phyloP scores from a whole-genome alignment of 2,888 invertebrate genomes.

The Germaria angustata region DNA sequence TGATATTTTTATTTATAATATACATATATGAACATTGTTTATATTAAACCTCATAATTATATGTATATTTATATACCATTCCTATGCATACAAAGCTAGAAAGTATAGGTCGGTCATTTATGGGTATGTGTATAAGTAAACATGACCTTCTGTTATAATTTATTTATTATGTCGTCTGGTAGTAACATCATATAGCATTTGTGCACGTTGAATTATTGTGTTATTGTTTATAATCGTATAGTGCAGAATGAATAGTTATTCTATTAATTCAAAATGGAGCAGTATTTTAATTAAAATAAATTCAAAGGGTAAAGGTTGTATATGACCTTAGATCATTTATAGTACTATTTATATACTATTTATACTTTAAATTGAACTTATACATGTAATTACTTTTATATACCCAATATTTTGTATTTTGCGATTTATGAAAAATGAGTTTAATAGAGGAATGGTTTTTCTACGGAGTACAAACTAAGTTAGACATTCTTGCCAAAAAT shows the following conservation, averaged over 20 bases:
- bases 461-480: too few relatives aligned
- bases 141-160: conserved; percentile 62
- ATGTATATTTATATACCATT: not conserved
- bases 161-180: conserved; percentile 44
- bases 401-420: too few relatives aligned
- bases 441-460: too few relatives aligned
- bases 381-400: too few relatives aligned
- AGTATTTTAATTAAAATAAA: conserved; percentile 8
- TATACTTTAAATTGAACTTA: too few relatives aligned
- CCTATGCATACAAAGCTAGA: not conserved
- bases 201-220: conserved; percentile 9
- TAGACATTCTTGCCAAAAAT: too few relatives aligned
- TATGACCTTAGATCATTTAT: not conserved
- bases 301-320: conserved; percentile 15
- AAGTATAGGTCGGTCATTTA: conserved; percentile 19
- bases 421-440: too few relatives aligned
- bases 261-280: conserved; percentile 15
- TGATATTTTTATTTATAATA: conserved; percentile 17
- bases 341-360: not conserved
- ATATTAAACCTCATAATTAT: conserved; percentile 38
- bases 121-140: conserved; percentile 17
- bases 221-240: conserved; percentile 19
- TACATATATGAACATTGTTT: conserved; percentile 46
- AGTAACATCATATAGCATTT: not conserved
- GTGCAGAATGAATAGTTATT: not conserved